These are phyloP conservation scores for Macquaria ambigua DNA, from an alignment of 2,113 vertebrate genomes.

Conservation along the genomic window DNA sequence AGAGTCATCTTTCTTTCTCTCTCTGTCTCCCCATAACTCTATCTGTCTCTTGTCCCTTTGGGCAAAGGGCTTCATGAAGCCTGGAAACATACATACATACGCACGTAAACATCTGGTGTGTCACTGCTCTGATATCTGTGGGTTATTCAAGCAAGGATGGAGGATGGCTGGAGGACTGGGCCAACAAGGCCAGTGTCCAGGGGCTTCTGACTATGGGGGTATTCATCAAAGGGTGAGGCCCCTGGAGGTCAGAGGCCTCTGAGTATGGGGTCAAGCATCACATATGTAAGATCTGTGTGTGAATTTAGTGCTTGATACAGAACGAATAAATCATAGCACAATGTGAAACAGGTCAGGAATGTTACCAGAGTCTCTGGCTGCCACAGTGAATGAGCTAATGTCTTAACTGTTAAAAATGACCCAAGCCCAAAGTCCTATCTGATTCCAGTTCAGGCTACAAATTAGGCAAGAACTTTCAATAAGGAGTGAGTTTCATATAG, in stretches of 20 bases:
- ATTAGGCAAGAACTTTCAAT: not conserved
- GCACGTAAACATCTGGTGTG: slow-evolving; percentile 36
- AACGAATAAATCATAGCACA: not conserved
- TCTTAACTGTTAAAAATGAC: not conserved
- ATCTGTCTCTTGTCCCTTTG: slow-evolving; percentile 6
- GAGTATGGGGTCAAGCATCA: too few species aligned
- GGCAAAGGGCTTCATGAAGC: slow-evolving; percentile 33
- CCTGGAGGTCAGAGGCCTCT: not conserved
- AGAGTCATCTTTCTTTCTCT: slow-evolving; percentile 39
- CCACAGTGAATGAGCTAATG: not conserved
- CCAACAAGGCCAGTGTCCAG: not conserved
- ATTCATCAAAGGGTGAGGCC: not conserved
- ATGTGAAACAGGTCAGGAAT: not conserved
- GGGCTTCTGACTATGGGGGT: not conserved
- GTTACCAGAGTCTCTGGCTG: not conserved
- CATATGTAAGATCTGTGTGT: slow-evolving; percentile 5
- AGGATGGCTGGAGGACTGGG: not conserved
- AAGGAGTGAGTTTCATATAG: not conserved
- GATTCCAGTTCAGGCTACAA: not conserved
- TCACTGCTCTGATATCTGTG: slow-evolving; percentile 36
- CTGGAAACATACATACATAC: too few species aligned
- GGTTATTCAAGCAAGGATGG: slow-evolving; percentile 26
- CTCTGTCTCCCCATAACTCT: not conserved
- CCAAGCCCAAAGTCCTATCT: not conserved
- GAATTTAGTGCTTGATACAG: not conserved